These are phyloP conservation scores for Lepus oiostolus DNA, from an alignment of 2,797 vertebrate species.

Conservation along the genomic window DNA sequence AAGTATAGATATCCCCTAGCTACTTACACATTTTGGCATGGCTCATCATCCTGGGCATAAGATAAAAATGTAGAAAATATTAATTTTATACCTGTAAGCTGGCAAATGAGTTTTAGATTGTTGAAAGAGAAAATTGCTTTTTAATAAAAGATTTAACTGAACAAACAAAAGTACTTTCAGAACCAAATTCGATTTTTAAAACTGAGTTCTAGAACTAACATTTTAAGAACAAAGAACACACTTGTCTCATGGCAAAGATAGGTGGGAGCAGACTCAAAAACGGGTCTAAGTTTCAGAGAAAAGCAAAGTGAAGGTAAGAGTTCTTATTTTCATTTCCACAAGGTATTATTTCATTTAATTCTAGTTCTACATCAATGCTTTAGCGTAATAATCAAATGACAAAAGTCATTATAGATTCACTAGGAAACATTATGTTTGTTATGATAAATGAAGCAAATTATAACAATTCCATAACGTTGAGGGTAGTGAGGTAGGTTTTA, in stretches of 20 bases:
- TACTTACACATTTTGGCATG: not conserved
- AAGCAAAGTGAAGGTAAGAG: not conserved
- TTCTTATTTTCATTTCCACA: slow-evolving; percentile 32
- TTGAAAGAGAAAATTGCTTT: not conserved
- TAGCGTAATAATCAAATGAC: slow-evolving; percentile 74
- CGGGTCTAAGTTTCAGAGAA: not conserved
- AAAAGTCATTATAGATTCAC: slow-evolving; percentile 71
- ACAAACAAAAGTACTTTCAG: not conserved
- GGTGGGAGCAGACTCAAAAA: not conserved
- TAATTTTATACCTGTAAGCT: not conserved
- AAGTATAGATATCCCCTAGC: not conserved
- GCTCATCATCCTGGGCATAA: not conserved
- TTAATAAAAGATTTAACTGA: slow-evolving; percentile 18
- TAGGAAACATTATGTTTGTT: slow-evolving; percentile 74
- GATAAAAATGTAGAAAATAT: not conserved
- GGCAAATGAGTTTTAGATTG: not conserved
- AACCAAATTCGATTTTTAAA: slow-evolving; percentile 5
- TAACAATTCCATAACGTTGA: slow-evolving; percentile 75
- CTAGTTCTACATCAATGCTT: slow-evolving; percentile 81
- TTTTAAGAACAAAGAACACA: slow-evolving; percentile 34
- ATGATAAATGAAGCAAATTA: slow-evolving; percentile 76
- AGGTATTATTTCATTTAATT: slow-evolving; percentile 76
- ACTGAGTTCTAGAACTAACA: not conserved
- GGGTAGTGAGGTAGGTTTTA: slow-evolving; percentile 69
- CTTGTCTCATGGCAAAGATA: not conserved